phyloP scores from a whole-genome alignment of 2,888 invertebrate species.

The Sycophila texana region DNA sequence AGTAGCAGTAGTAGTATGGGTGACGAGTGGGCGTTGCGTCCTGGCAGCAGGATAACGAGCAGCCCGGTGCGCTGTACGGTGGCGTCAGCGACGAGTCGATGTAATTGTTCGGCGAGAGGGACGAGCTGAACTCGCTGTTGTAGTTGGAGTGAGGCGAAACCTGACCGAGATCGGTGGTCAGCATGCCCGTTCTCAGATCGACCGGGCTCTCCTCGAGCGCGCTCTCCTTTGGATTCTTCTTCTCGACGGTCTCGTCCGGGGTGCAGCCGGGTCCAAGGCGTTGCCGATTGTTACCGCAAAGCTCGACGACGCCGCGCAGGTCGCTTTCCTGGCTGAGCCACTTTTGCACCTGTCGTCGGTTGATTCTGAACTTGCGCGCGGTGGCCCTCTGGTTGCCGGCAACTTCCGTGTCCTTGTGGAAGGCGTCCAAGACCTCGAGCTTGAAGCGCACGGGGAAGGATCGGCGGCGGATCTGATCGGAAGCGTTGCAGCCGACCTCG shows the following conservation, averaged over 20 bases:
- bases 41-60: constrained; percentile 67
- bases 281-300: constrained; percentile 71
- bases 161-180: constrained; percentile 4
- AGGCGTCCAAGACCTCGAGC: constrained; percentile 76
- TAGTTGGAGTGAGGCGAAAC: not conserved
- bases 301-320: constrained; percentile 72
- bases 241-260: not conserved
- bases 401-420: constrained; percentile 74
- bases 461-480: constrained; percentile 65
- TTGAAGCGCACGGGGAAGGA: constrained; percentile 77
- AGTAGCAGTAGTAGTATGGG: constrained; percentile 62
- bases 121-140: not conserved
- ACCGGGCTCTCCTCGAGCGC: constrained; percentile 65
- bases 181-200: constrained; percentile 66
- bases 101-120: constrained; percentile 2
- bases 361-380: constrained; percentile 77
- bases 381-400: constrained; percentile 77
- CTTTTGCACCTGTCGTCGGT: constrained; percentile 77
- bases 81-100: constrained; percentile 60
- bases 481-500: constrained; percentile 11
- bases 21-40: constrained; percentile 44
- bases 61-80: constrained; percentile 58
- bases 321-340: constrained; percentile 76
- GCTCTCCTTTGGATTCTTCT: not conserved
- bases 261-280: constrained; percentile 67